Base-by-base conservation (phyloP, 1,140 invertebrate genomes). In the Catajapyx aquilonaris region DNA sequence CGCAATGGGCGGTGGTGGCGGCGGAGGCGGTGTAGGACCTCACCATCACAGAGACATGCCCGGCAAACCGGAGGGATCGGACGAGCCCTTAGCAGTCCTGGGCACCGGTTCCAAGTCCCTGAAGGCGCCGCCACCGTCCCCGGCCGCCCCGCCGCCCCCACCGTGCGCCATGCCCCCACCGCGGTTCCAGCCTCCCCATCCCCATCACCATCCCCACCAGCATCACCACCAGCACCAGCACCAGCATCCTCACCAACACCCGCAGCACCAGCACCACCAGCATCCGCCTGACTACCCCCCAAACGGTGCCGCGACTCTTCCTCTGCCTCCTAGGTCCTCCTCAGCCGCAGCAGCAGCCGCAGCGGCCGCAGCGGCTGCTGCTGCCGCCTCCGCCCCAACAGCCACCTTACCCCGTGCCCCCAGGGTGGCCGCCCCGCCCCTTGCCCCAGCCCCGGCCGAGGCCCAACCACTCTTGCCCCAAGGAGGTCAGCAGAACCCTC, bases 151-250 rank as follows among this genome's bases (percentile, higher is more conserved):
- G 42, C 58, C 68, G 40, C 58, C 53, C 33, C 57, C 54, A 52
- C 55, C 52, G 4, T 69, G 59, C 48, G 72, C 68, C 45, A 71
- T 70, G 53, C 72, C 69, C 1, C 50, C 73, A 40, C 70, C 70
- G 34, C 64, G 70, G 41, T 57, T 61, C 67, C 31, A 61, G 59
- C 30, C 61, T 37, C 46, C 0, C 41, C 46, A 11, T 38, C 20
- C 31, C 42, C 45, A 39, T 13, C 20, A 23, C 4, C 31, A 21
- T 15, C 45, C 63, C 39, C 60, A 57, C 34, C 51, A 52, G 41
- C 46, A 57, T 36, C 53, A 59, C 50, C 52, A 64, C 59, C 42
- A 49, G 50, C 44, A 46, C 47, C 45, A 45, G 38, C 58, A 65
- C 43, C 65, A 64, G 52, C 56, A 0, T 52, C 53, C 1, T 40